phyloP scores from a whole-genome alignment of 2,888 invertebrate genomes.

The Drosophila mayaguana region DNA sequence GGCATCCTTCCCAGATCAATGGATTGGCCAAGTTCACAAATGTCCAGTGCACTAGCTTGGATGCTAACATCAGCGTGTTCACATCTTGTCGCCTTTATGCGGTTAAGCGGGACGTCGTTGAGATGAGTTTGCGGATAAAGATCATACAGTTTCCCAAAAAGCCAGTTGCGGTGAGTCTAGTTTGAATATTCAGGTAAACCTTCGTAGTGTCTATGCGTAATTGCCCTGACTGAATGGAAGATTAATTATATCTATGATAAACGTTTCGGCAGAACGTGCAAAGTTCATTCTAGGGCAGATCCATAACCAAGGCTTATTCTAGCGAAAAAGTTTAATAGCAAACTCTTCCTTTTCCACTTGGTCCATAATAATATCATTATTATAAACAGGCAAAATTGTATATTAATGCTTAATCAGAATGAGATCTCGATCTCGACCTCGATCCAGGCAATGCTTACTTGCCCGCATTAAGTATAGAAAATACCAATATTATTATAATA shows the following conservation, averaged over 20 bases:
- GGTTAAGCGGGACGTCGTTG: conserved; percentile 71
- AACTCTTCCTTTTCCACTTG: neutral
- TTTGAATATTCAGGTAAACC: neutral
- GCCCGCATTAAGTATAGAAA: neutral
- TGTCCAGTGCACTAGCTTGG: conserved; percentile 58
- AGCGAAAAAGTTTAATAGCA: neutral
- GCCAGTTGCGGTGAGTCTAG: conserved; percentile 62
- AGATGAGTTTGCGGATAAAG: conserved; percentile 53
- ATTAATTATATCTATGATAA: too few relatives aligned
- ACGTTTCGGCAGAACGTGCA: too few relatives aligned
- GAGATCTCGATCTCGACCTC: neutral
- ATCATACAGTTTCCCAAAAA: conserved; percentile 51
- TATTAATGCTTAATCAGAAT: neutral
- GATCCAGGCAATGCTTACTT: neutral
- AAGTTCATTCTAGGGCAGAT: neutral
- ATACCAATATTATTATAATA: neutral
- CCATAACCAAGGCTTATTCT: neutral
- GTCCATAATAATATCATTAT: neutral
- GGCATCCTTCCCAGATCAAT: conserved; percentile 36
- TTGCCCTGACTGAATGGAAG: too few relatives aligned
- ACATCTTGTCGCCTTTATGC: conserved; percentile 66
- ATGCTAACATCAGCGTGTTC: conserved; percentile 54
- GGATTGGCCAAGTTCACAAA: conserved; percentile 73
- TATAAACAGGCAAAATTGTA: neutral
- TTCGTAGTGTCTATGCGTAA: neutral